Evolutionary conservation across 2,113 vertebrate genomes (phyloP).

Genomic region (Pachycephala philippinensis): DNA sequence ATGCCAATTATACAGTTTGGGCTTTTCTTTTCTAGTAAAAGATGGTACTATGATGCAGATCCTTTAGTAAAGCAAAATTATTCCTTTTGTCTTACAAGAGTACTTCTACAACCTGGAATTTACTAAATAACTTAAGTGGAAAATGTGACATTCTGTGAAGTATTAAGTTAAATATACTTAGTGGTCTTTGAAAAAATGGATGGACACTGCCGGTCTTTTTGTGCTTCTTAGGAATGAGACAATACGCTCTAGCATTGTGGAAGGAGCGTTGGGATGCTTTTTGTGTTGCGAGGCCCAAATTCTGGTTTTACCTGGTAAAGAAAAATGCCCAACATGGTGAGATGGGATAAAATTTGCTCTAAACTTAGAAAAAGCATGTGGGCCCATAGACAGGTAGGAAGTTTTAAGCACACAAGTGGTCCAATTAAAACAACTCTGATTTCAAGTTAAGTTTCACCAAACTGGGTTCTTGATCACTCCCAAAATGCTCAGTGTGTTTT

Average conservation of each 20-base stretch:
- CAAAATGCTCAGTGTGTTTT: neutral
- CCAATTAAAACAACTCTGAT: neutral
- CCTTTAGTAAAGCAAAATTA: neutral
- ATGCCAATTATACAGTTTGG: slow-evolving; percentile 48
- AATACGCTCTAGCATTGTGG: accelerated
- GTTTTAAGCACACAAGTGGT: neutral
- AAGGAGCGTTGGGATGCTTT: neutral
- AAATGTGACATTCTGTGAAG: neutral
- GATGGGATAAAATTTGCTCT: neutral
- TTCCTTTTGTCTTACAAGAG: neutral
- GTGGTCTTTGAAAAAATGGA: neutral
- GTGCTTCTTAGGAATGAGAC: neutral
- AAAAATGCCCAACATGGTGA: neutral
- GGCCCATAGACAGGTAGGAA: neutral
- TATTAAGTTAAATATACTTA: neutral
- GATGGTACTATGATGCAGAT: neutral
- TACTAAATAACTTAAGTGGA: neutral
- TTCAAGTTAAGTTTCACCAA: neutral
- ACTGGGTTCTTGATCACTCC: neutral
- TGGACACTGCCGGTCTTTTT: neutral
- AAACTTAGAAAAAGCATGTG: neutral
- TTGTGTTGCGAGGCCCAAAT: neutral
- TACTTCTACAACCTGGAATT: neutral
- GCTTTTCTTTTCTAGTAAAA: slow-evolving; percentile 8
- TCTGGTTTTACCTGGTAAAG: neutral